Evolutionary conservation across 2,888 invertebrate genomes (phyloP), one percentile per base, ranked within the genome.

Genomic region (Lithophane ornitopus): DNA sequence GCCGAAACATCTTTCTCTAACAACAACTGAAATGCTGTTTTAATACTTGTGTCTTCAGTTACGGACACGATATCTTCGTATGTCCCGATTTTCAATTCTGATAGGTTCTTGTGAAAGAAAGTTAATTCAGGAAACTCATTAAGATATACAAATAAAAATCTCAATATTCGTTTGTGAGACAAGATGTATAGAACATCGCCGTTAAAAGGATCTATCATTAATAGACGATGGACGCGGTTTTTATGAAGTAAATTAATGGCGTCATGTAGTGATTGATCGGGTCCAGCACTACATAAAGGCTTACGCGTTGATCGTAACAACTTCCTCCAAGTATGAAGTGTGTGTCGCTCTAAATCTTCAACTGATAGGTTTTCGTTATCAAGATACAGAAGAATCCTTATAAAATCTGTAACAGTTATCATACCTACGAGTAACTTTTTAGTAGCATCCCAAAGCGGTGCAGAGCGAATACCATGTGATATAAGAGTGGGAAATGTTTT

Each of bases 351-450:
- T 84, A 96, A 93, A 80, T 96, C 95, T 87, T 96, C 96, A 76
- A 96, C 94, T 52, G 95, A 91, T 78, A 95, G 89, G 89, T 95
- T 94, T 91, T 95, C 95, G 74, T 92, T 89, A 77, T 96, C 95
- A 76, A 95, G 92, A 85, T 95, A 91, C 74, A 96, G 92, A 58
- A 96, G 92, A 87, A 96, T 95, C 88, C 94, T 93, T 82, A 96
- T 96, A 84, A 96, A 96, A 91, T 96, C 96, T 59, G 96, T 95
- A 11, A 96, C 96, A 56, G 96, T 96, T 81, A 96, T 96, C 96
- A 96, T 96, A 58, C 96, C 96, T 19, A 95, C 95, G 22, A 96
- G 92, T 81, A 94, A 89, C 82, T 96, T 96, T 89, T 95, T 96
- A 87, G 86, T 93, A 52, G 95, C 94, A 87, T 96, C 96, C 96